Conservation (phyloP, 1,140 invertebrate genomes). For the Bombus waltoni region DNA sequence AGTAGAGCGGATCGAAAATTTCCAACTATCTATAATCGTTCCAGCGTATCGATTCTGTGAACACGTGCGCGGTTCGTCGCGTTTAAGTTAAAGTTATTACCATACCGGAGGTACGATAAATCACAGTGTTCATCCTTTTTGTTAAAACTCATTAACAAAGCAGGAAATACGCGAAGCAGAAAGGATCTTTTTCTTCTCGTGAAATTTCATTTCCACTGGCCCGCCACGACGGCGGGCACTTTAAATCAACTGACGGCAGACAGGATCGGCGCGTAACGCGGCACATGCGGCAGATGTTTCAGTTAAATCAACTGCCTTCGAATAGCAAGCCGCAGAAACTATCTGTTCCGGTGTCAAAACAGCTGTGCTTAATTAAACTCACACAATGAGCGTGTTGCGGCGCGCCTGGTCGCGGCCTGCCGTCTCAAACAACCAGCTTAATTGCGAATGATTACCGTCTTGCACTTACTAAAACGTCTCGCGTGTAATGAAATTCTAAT, state of each 20-base stretch:
- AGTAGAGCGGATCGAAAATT: too few relatives aligned
- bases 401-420: slow-evolving; percentile 2
- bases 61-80: too few relatives aligned
- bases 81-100: too few relatives aligned
- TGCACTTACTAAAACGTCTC: slow-evolving; percentile 13
- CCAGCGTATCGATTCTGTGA: too few relatives aligned
- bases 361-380: slow-evolving; percentile 80
- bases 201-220: slow-evolving; percentile 58
- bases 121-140: too few relatives aligned
- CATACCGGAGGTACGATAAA: too few relatives aligned
- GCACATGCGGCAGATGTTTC: slow-evolving; percentile 77
- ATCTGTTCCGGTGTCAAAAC: slow-evolving; percentile 78
- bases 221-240: slow-evolving; percentile 47
- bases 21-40: too few relatives aligned
- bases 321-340: slow-evolving; percentile 71
- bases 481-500: not conserved
- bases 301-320: slow-evolving; percentile 79
- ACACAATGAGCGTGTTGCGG: slow-evolving; percentile 63
- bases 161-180: too few relatives aligned
- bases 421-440: slow-evolving; percentile 58
- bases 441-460: slow-evolving; percentile 42
- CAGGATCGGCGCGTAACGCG: slow-evolving; percentile 67
- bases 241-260: slow-evolving; percentile 68
- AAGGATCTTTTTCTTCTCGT: not conserved
- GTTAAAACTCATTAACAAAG: too few relatives aligned